These are phyloP conservation scores for Oxyscelio sp. DNA, from an alignment of 2,888 invertebrate species.

Conservation along the genomic window DNA sequence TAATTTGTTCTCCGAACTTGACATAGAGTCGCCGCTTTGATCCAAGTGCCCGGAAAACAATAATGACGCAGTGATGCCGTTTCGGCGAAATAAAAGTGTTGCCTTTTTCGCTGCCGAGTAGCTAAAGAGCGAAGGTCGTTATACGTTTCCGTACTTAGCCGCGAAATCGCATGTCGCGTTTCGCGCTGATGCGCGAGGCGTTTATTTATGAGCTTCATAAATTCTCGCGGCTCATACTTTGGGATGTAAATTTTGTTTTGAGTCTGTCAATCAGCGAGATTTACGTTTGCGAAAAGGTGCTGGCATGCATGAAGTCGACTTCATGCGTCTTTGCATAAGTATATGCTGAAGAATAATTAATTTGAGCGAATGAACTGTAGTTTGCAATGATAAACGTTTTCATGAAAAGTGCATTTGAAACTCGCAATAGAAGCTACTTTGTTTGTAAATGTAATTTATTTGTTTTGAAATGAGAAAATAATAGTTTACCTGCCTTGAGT, in stretches of 20 bases:
- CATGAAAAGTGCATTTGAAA: too few relatives aligned
- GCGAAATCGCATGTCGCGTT: slow-evolving; percentile 7
- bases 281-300: slow-evolving; percentile 35
- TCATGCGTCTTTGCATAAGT: too few relatives aligned
- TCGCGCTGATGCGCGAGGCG: not conserved
- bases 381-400: too few relatives aligned
- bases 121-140: slow-evolving; percentile 5
- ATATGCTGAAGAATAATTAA: too few relatives aligned
- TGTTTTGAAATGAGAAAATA: too few relatives aligned
- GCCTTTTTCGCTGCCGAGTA: slow-evolving; percentile 11
- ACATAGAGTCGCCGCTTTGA: slow-evolving; percentile 67
- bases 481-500: too few relatives aligned
- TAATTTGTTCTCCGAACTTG: slow-evolving; percentile 73
- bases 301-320: too few relatives aligned
- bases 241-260: slow-evolving; percentile 45
- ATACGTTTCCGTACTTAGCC: slow-evolving; percentile 29
- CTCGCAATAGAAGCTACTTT: too few relatives aligned
- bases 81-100: slow-evolving; percentile 18
- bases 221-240: slow-evolving; percentile 25
- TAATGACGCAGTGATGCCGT: too few relatives aligned
- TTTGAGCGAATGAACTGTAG: too few relatives aligned
- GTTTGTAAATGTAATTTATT: too few relatives aligned
- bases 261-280: slow-evolving; percentile 20
- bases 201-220: slow-evolving; percentile 41
- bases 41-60: slow-evolving; percentile 37